phyloP scores from a whole-genome alignment of 23 tunicate genomes.

The Ascidia mentula region DNA sequence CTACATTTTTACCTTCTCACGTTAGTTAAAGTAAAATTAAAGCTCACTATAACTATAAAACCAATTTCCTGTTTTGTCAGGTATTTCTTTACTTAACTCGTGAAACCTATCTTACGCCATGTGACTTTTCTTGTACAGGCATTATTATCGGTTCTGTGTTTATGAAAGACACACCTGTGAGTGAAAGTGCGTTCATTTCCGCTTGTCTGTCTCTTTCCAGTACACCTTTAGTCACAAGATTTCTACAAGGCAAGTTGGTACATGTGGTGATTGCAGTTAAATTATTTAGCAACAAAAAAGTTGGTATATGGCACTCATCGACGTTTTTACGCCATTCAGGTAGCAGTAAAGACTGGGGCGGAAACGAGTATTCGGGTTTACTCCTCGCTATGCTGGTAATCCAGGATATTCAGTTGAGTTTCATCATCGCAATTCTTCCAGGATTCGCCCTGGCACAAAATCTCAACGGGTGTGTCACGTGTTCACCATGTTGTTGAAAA shows the following conservation, averaged over 20 bases:
- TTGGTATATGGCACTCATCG: no score
- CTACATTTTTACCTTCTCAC: no score
- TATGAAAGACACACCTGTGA: constrained; percentile 35
- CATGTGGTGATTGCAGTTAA: no score
- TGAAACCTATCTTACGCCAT: not conserved
- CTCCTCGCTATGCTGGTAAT: constrained; percentile 73
- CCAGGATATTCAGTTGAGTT: constrained; percentile 85
- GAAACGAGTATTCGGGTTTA: constrained; percentile 56
- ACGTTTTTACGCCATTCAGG: no score
- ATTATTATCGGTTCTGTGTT: constrained; percentile 43
- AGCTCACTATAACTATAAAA: not conserved
- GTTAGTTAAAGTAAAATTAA: no score
- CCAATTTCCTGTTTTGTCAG: not conserved
- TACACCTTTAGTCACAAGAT: constrained; percentile 89
- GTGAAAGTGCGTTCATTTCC: constrained; percentile 85
- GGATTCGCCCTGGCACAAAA: constrained; percentile 32
- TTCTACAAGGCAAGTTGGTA: constrained; percentile 66
- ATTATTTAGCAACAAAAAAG: no score
- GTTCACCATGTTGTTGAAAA: no score
- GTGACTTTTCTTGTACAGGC: constrained; percentile 26
- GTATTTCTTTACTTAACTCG: not conserved
- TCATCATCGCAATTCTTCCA: constrained; percentile 52
- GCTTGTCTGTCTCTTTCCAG: constrained; percentile 82
- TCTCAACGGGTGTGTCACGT: constrained; percentile 20
- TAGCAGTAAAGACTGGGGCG: constrained; percentile 13